Evolutionary conservation across 2,888 invertebrate species (phyloP).

Genomic region (Aspidiotus rigidus): DNA sequence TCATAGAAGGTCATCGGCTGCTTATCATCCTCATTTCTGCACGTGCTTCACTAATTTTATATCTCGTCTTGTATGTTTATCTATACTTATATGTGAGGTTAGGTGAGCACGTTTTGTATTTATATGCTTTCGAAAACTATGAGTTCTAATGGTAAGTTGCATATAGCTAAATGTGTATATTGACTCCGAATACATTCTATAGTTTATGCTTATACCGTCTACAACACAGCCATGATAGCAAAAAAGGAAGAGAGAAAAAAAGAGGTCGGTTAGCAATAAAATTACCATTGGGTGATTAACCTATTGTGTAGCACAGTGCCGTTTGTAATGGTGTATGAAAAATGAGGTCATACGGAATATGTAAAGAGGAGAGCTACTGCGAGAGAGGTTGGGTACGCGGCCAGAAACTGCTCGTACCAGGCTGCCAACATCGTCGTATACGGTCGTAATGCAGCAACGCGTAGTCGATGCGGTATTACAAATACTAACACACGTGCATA

Average conservation of each 20-base stretch:
- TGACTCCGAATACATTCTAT: neutral
- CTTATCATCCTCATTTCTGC: too few species aligned
- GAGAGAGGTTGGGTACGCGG: constrained; percentile 26
- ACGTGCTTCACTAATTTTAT: too few species aligned
- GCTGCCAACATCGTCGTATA: neutral
- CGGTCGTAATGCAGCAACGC: neutral
- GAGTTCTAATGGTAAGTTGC: too few species aligned
- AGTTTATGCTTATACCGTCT: too few species aligned
- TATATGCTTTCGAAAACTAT: too few species aligned
- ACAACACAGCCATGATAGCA: constrained; percentile 20
- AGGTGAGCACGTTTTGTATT: too few species aligned
- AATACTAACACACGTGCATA: neutral
- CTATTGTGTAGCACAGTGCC: constrained; percentile 26
- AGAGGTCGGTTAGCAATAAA: constrained; percentile 28
- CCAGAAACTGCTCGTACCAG: constrained; percentile 8
- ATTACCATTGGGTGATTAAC: constrained; percentile 33
- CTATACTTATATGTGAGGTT: too few species aligned
- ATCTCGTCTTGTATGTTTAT: too few species aligned
- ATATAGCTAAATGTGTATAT: too few species aligned
- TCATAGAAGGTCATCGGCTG: too few species aligned
- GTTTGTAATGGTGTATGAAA: constrained; percentile 17
- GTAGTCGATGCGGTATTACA: constrained; percentile 1
- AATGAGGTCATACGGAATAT: constrained; percentile 21
- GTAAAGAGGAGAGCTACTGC: neutral
- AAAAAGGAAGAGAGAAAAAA: constrained; percentile 14